A percentile compares a stretch with the other conserved stretches of the same genome.
These are phyloP conservation scores for Hypotaenidia philippensis DNA, from an alignment of 2,797 vertebrate genomes.

Conservation along the genomic window DNA sequence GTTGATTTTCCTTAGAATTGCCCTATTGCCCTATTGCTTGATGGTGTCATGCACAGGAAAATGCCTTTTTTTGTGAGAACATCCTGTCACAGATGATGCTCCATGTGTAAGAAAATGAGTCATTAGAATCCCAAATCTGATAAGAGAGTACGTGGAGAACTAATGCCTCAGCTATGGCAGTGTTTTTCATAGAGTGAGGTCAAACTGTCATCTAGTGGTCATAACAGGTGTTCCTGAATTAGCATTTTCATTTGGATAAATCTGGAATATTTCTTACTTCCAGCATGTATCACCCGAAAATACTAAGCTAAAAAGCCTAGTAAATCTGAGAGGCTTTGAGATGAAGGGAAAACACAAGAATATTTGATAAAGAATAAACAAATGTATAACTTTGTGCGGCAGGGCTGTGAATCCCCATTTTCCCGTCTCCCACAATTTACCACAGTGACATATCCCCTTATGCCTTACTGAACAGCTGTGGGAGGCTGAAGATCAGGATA, in stretches of 20 bases:
- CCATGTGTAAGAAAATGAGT: neutral
- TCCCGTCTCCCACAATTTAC: neutral
- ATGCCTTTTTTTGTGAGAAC: neutral
- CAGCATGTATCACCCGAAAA: neutral
- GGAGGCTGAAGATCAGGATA: constrained; percentile 9
- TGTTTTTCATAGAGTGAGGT: constrained; percentile 46
- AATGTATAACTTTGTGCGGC: neutral
- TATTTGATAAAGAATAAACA: neutral
- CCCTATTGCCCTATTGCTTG: neutral
- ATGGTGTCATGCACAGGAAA: neutral
- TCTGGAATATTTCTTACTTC: neutral
- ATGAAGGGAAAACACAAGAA: neutral
- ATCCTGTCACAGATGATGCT: neutral
- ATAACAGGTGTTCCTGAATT: neutral
- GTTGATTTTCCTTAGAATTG: neutral
- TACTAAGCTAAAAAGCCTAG: neutral
- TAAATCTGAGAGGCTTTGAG: neutral
- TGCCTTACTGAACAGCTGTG: neutral
- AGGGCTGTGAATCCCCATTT: neutral
- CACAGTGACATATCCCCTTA: neutral
- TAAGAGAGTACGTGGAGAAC: neutral
- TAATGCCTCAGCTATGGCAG: neutral
- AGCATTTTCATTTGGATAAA: neutral
- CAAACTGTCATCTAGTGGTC: constrained; percentile 81
- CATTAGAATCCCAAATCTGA: neutral